Conservation (phyloP, 2,888 invertebrate species). For the Lochmaea capreae region DNA sequence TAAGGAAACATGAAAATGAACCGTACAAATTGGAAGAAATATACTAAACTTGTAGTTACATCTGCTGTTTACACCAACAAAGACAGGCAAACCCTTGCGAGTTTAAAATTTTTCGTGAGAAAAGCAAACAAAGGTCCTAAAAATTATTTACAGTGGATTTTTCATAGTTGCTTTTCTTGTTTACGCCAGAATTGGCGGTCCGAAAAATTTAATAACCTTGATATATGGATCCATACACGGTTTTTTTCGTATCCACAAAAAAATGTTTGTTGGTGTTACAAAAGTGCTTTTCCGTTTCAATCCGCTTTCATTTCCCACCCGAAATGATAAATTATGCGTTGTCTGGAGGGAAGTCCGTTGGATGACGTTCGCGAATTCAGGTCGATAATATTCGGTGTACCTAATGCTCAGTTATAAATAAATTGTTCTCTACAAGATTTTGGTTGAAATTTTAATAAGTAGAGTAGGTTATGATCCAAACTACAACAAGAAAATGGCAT, state of each 20-base stretch:
- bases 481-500: no score
- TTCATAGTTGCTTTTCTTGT: slow-evolving; percentile 25
- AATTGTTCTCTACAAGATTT: no score
- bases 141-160: slow-evolving; percentile 31
- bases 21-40: no score
- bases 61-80: slow-evolving; percentile 5
- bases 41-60: neutral
- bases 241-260: slow-evolving; percentile 18
- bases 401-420: no score
- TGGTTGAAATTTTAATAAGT: no score
- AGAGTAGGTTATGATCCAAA: no score
- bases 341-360: neutral
- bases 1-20: no score
- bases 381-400: slow-evolving; percentile 17
- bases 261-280: slow-evolving; percentile 31
- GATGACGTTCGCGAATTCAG: neutral
- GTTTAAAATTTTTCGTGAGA: slow-evolving; percentile 19
- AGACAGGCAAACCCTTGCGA: neutral
- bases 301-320: slow-evolving; percentile 24
- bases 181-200: slow-evolving; percentile 31
- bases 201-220: slow-evolving; percentile 35
- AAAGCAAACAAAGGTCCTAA: slow-evolving; percentile 27
- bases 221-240: slow-evolving; percentile 29
- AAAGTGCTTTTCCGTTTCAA: slow-evolving; percentile 26
- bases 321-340: slow-evolving; percentile 27